Conservation (phyloP, 2,888 invertebrate species). For the Eilema griseolum region DNA sequence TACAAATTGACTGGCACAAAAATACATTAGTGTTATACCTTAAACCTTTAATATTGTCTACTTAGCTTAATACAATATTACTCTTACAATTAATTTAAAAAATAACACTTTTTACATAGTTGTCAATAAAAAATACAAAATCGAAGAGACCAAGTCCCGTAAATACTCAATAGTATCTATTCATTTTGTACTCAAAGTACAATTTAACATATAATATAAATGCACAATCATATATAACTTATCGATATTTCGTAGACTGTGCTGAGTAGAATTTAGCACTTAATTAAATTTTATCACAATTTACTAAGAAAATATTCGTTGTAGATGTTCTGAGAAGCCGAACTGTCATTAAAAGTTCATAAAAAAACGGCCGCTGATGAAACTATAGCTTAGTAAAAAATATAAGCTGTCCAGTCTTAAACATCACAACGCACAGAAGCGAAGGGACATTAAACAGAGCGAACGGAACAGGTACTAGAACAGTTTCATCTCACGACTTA, state of each 20-base stretch:
- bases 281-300: conserved; percentile 44
- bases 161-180: conserved; percentile 60
- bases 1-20: neutral
- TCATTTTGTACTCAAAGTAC: conserved; percentile 76
- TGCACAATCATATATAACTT: conserved; percentile 54
- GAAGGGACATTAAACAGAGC: neutral
- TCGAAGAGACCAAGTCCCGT: conserved; percentile 62
- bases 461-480: neutral
- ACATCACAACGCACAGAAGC: no score
- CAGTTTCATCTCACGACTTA: neutral
- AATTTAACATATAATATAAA: conserved; percentile 60
- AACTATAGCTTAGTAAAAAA: neutral
- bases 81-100: conserved; percentile 20
- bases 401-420: neutral
- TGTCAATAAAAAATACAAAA: conserved; percentile 41
- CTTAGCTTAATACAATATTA: conserved; percentile 20
- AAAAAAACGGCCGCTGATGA: neutral
- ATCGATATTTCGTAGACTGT: conserved; percentile 41
- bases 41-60: conserved; percentile 24
- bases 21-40: conserved; percentile 14
- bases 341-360: conserved; percentile 15
- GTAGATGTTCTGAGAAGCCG: conserved; percentile 7
- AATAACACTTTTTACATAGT: conserved; percentile 22
- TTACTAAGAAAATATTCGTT: conserved; percentile 24
- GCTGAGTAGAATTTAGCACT: conserved; percentile 37